Evolutionary conservation across 2,888 invertebrate species (phyloP), one percentile per base, ranked within the genome.

Genomic region (Melieria omissa): DNA sequence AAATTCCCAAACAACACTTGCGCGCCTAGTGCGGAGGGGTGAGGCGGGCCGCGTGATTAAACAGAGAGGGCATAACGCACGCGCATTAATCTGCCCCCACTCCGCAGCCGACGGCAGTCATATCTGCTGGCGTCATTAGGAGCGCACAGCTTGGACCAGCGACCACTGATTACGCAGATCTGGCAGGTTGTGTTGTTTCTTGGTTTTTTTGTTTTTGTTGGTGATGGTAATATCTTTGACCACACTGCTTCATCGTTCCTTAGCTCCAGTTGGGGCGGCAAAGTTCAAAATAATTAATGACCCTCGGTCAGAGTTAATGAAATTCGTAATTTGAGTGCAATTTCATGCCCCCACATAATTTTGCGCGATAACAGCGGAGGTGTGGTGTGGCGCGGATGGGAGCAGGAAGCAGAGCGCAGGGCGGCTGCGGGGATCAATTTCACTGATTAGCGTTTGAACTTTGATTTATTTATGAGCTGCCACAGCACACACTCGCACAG

Each of bases 221-320:
- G 29, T 12, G 42, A 8, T 29, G 29, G 42, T 14, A 54, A 29
- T 29, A 29, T 29, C 29, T 29, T 29, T 29, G 29, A 29, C 29
- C 29, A 29, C 29, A 29, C 29, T 29, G 29, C 2, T 29, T 29
- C 29, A 29, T 29, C 29, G 29, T 29, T 29, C 64, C 14, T 52
- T 55, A 42, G 44, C 55, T 44, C 52, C 55, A 29, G 14, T 29
- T 14, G 52, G 10, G n/a, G 42, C 9, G 16, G 42, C 41, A 63
- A 79, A 83, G 84, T 85, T 84, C 84, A 83, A 82, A 84, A 80
- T 84, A 84, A 84, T 84, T 85, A 84, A 84, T 84, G 85, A 83
- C 85, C 84, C 80, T 73, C 74, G 78, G 75, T 74, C 75, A 81
- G 79, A 80, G 79, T 83, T 83, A 85, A 84, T 85, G 83, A 85